Base-by-base conservation (phyloP, 1,140 invertebrate species). In the Galleria mellonella region DNA sequence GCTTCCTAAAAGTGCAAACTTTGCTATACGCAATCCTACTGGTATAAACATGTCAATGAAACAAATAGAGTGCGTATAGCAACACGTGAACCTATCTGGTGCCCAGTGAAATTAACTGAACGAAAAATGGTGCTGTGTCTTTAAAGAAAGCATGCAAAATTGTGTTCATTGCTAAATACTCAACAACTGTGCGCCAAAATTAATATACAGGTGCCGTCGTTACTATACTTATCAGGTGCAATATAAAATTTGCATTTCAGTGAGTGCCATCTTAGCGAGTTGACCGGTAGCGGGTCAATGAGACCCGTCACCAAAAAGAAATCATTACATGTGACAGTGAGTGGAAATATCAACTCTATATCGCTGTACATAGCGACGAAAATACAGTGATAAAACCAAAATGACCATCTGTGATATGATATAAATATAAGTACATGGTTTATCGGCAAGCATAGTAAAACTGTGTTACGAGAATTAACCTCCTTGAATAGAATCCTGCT, bases 301-400 rank as follows among this genome's bases (percentile, higher is more conserved):
- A 46, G 50, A 72, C 64, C 51, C 69, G 64, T 64, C 70, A 67
- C 71, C 58, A 62, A 66, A n/a, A 87, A 86, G 63, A 87, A 89
- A 89, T 89, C 89, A 90, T 89, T 89, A 90, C 89, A 90, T 89
- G 89, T 90, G 88, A 89, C 88, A 87, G 88, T 90, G 89, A 89
- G 88, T 89, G 89, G 85, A 67, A 86, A 84, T 59, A 53, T 64
- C 53, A 55, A 69, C 48, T 57, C 52, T 64, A 71, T 51, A 62
- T 57, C 65, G 69, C 65, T 51, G 39, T 32, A 39, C 15, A 51
- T 32, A 65, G 66, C 65, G 65, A 45, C 55, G 47, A 58, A 46
- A 63, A 56, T 64, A 71, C 52, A 62, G 65, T 70, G 68, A 64
- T 27, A 43, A n/a, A 67, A 71, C 43, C 41, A 61, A 62, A 64